Evolutionary conservation across 1,140 invertebrate genomes (phyloP), one percentile per base, ranked within the genome.

Genomic region (Apis cerana): DNA sequence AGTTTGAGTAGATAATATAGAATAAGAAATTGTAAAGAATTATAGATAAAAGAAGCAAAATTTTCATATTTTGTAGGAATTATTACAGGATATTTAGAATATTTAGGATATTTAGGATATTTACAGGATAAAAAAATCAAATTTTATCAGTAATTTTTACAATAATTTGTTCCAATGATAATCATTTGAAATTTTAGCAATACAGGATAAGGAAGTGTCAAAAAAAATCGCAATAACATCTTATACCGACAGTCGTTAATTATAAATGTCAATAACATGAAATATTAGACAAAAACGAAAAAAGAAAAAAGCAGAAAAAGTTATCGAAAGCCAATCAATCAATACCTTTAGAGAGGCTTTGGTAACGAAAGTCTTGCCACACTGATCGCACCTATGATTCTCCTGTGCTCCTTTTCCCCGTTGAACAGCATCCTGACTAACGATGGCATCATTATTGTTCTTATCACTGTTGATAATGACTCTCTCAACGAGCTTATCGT

Each of bases 351-450:
- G 89, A 1, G 94, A 94, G 0, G 94, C 93, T 71, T 91, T 88
- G 48, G 93, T 94, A 74, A 94, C 92, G 78, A 94, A 94, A n/a
- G 91, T 92, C 81, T 94, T 94, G 43, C 91, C 92, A 82, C 94
- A 94, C 48, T 93, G 92, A n/a, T 94, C 92, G 78, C 94, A 94
- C 27, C 87, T 91, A 64, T 94, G 93, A 33, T 33, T 94, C 90
- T 75, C 81, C 76, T 68, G 75, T 9, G 27, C 10, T 12, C 65
- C 75, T 56, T 80, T 84, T 65, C 79, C 82, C 12, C 80, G 74
- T 56, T 80, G 79, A 43, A 67, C 19, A 67, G 17, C 33, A 21
- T 83, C 83, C 1, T 82, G 70, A 58, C 74, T 78, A 17, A 81
- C 72, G 50, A 79, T 75, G 5, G 88, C 83, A 21, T 89, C 86